Conservation (phyloP, 1,140 invertebrate genomes). For the Lepeophtheirus salmonis region DNA sequence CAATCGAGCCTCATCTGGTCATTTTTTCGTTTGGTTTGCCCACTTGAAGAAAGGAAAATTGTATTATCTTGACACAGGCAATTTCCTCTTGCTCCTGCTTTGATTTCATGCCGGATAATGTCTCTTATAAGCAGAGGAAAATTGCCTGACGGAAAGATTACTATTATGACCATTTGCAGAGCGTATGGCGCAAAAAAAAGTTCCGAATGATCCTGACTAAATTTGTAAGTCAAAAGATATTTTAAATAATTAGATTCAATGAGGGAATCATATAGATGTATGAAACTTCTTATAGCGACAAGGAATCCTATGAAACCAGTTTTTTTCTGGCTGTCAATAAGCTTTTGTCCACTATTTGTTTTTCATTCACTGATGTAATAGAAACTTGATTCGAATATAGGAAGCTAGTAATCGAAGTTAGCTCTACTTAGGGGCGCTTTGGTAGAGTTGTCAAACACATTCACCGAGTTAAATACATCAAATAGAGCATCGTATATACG, state of each 20-base stretch:
- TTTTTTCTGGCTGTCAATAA: slow-evolving; percentile 1
- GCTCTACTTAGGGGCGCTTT: slow-evolving; percentile 19
- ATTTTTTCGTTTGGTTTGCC: background rate
- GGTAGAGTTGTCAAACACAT: slow-evolving; percentile 1
- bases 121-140: slow-evolving; percentile 22
- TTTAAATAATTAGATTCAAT: slow-evolving; percentile 5
- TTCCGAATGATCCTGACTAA: slow-evolving; percentile 29
- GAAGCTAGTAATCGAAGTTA: slow-evolving; percentile 12
- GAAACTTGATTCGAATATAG: slow-evolving; percentile 9
- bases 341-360: background rate
- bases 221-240: slow-evolving; percentile 24
- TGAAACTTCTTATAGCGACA: slow-evolving; percentile 4
- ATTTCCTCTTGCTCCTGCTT: background rate
- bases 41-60: background rate
- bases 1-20: background rate
- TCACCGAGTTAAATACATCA: slow-evolving; percentile 21
- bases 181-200: slow-evolving; percentile 27
- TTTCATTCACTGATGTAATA: background rate
- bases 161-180: slow-evolving; percentile 26
- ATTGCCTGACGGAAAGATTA: slow-evolving; percentile 26
- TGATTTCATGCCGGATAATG: slow-evolving; percentile 1
- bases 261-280: slow-evolving; percentile 5
- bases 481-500: slow-evolving; percentile 16
- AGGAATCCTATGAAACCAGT: slow-evolving; percentile 19
- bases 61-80: background rate